A percentile compares a stretch with the other conserved stretches of the same genome.
phyloP scores from a whole-genome alignment of 1,140 invertebrate species.

The Meteorus sp. region DNA sequence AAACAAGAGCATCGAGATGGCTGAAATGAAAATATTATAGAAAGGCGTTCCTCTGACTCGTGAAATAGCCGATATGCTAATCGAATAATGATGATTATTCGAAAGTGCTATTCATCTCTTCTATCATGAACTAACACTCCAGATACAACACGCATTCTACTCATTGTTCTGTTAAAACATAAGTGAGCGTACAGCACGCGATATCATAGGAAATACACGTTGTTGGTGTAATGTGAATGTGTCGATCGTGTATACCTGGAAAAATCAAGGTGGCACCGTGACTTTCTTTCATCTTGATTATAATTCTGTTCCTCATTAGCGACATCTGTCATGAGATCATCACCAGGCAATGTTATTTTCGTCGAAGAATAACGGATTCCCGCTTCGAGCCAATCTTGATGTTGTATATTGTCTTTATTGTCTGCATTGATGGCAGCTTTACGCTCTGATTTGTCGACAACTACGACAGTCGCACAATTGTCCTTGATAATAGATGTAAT shows the following conservation, averaged over 20 bases:
- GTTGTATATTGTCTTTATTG: constrained; percentile 47
- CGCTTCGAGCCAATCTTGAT: constrained; percentile 55
- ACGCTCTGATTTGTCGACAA: constrained; percentile 45
- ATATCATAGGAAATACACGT: too few species aligned
- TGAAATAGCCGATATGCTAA: constrained; percentile 24
- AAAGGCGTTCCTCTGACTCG: too few species aligned
- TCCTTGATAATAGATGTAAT: constrained; percentile 31
- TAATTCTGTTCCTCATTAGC: constrained; percentile 20
- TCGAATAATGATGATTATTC: constrained; percentile 12
- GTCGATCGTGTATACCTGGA: constrained; percentile 45
- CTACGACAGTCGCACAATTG: constrained; percentile 45
- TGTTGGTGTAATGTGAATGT: not conserved
- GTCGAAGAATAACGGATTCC: constrained; percentile 55
- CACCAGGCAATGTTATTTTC: constrained; percentile 50
- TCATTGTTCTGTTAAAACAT: not conserved
- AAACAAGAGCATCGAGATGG: too few species aligned
- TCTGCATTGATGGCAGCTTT: constrained; percentile 37
- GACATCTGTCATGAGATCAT: constrained; percentile 35
- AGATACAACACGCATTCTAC: too few species aligned
- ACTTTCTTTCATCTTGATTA: constrained; percentile 26
- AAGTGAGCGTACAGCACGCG: not conserved
- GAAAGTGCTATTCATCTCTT: constrained; percentile 11
- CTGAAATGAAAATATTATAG: too few species aligned
- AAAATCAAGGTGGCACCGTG: constrained; percentile 49
- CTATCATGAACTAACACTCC: not conserved